Base-by-base conservation (phyloP, 2,113 vertebrate genomes). In the Raja brachyura region DNA sequence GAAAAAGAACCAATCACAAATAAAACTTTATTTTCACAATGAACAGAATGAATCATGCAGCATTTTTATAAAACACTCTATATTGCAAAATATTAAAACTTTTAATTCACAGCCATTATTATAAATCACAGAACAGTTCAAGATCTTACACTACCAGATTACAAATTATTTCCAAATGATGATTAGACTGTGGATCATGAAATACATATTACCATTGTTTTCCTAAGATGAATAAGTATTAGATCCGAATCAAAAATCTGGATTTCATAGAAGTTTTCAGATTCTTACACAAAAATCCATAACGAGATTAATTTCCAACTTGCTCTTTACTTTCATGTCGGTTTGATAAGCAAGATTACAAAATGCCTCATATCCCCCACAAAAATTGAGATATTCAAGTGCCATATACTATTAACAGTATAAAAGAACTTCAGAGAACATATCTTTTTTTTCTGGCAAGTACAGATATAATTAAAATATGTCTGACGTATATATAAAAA, bases 1-100 rank as follows among this genome's bases (percentile, higher is more conserved):
- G 95, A 94, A 95, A 96, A 93, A 81, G 0, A 88, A 93, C 93
- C 93, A 94, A 14, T 94, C 10, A 39, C 61, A 94, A 94, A 10
- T 18, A 73, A 92, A 92, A 22, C 22, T 54, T 73, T 73, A 28
- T 48, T 73, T 16, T 14, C 39, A 28, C 39, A 92, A 73, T 73
- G 16, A 8, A 92, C 7, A 92, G 18, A 79, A n/a, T 2, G 88
- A 31, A 73, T 73, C 63, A 73, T 22, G 7, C 1, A 54, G 0
- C 66, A 54, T 22, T 28, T 54, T 92, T 73, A 33, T 73, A 22
- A 70, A 70, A 33, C 3, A 54, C 4, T 59, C 13, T 14, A 92
- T 4, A 74, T 10, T 54, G 11, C 68, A 39, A n/a, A 92, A 90
- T 73, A 33, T 70, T 70, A 90, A 39, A 22, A 20, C 4, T 39